Evolutionary conservation across 1,140 invertebrate genomes (phyloP).

Genomic region (Rhyzopertha dominica): DNA sequence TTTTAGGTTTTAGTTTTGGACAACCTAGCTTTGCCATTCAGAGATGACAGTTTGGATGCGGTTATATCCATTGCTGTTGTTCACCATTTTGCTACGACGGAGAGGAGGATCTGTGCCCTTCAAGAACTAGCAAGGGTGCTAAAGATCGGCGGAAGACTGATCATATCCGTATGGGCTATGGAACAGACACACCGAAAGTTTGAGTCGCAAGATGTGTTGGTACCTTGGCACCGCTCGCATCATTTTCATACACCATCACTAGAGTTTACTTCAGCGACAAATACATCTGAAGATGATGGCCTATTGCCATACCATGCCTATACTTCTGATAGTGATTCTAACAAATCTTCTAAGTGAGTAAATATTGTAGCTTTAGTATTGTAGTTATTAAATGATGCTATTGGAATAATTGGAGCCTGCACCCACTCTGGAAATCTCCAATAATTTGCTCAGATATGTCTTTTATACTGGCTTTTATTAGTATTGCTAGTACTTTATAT

Average conservation of each 20-base stretch:
- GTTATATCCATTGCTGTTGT: conserved; percentile 92
- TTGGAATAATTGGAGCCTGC: too few relatives aligned
- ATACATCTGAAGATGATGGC: conserved; percentile 54
- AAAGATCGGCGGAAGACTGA: conserved; percentile 82
- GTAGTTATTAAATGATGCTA: too few relatives aligned
- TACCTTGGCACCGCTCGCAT: conserved; percentile 84
- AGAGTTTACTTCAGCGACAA: conserved; percentile 57
- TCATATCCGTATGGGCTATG: conserved; percentile 96
- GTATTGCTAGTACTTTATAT: too few relatives aligned
- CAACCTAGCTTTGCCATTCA: conserved; percentile 83
- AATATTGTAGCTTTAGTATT: too few relatives aligned
- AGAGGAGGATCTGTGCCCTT: conserved; percentile 80
- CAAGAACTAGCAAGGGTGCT: conserved; percentile 83
- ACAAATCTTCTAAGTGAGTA: conserved; percentile 40
- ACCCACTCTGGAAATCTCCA: too few relatives aligned
- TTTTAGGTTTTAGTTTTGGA: conserved; percentile 79
- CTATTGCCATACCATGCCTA: conserved; percentile 62
- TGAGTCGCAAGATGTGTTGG: conserved; percentile 88
- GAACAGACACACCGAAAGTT: conserved; percentile 84
- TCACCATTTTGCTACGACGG: conserved; percentile 89
- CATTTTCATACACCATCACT: conserved; percentile 61
- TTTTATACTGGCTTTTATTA: too few relatives aligned
- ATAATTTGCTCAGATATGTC: too few relatives aligned
- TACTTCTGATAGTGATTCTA: conserved; percentile 57
- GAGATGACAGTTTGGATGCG: conserved; percentile 90